A percentile compares a stretch with the other conserved stretches of the same genome.
phyloP scores from a whole-genome alignment of 2,113 vertebrate species.

The Ursus arctos region DNA sequence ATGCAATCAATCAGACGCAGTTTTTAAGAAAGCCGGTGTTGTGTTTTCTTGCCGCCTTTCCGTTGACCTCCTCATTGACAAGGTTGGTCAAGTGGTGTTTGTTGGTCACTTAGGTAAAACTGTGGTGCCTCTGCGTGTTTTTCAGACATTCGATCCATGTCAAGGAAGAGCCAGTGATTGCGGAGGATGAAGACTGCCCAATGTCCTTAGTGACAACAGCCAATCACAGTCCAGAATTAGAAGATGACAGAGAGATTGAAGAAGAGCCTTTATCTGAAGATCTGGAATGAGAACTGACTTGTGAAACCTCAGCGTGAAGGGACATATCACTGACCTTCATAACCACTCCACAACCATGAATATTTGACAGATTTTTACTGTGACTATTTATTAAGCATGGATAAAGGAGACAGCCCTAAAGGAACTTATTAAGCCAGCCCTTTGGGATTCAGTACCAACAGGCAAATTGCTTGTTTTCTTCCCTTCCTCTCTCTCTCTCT shows the following conservation, averaged over 20 bases:
- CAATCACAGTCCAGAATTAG: slow-evolving; percentile 99
- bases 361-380: slow-evolving; percentile 96
- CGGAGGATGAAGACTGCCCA: slow-evolving; percentile 98
- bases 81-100: slow-evolving; percentile 26
- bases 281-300: slow-evolving; percentile 95
- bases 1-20: slow-evolving; percentile 15
- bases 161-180: slow-evolving; percentile 99
- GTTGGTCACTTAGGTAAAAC: slow-evolving; percentile 56
- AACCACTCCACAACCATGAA: slow-evolving; percentile 96
- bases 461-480: slow-evolving; percentile 92
- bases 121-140: slow-evolving; percentile 74
- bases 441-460: slow-evolving; percentile 95
- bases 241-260: slow-evolving; percentile 98
- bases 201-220: slow-evolving; percentile 99
- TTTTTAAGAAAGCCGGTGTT: slow-evolving; percentile 56
- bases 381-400: slow-evolving; percentile 99
- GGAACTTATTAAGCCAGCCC: slow-evolving; percentile 97
- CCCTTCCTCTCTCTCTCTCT: slow-evolving; percentile 78
- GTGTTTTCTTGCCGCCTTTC: slow-evolving; percentile 63
- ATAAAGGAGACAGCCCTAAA: slow-evolving; percentile 96
- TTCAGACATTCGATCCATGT: slow-evolving; percentile 97
- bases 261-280: slow-evolving; percentile 99
- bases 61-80: slow-evolving; percentile 65
- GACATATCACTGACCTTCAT: slow-evolving; percentile 93
- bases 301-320: slow-evolving; percentile 90